A percentile compares a stretch with the other conserved stretches of the same genome.
phyloP scores from a whole-genome alignment of 2,888 invertebrate genomes.

The Labia minor region DNA sequence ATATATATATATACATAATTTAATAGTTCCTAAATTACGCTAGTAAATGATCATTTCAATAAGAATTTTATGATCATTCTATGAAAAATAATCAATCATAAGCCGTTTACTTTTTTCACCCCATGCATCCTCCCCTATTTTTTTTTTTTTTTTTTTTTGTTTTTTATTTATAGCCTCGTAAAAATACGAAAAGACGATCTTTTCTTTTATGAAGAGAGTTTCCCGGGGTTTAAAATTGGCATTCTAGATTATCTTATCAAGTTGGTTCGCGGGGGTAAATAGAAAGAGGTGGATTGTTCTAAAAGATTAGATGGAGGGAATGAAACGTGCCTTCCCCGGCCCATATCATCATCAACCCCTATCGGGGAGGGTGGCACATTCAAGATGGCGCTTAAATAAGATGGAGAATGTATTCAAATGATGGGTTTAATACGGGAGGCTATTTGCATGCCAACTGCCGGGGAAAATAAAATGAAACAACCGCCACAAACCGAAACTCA shows the following conservation, averaged over 20 bases:
- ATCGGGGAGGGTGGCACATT: not conserved
- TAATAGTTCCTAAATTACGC: too few species aligned
- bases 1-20: too few species aligned
- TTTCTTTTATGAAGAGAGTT: not conserved
- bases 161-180: not conserved
- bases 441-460: not conserved
- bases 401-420: conserved; percentile 13
- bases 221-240: not conserved
- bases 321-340: not conserved
- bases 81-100: conserved; percentile 1
- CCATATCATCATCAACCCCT: not conserved
- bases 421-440: conserved; percentile 1
- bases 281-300: not conserved
- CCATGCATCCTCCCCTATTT: too few species aligned
- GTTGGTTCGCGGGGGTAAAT: not conserved
- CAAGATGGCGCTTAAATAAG: conserved; percentile 5
- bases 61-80: not conserved
- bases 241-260: not conserved
- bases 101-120: not conserved
- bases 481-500: not conserved
- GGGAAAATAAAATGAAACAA: conserved; percentile 13
- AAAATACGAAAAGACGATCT: not conserved
- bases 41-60: not conserved
- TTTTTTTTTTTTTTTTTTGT: too few species aligned
- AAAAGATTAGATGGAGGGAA: conserved; percentile 2